These are phyloP conservation scores for Thymelicus lineola DNA, from an alignment of 2,888 invertebrate species.

Conservation along the genomic window DNA sequence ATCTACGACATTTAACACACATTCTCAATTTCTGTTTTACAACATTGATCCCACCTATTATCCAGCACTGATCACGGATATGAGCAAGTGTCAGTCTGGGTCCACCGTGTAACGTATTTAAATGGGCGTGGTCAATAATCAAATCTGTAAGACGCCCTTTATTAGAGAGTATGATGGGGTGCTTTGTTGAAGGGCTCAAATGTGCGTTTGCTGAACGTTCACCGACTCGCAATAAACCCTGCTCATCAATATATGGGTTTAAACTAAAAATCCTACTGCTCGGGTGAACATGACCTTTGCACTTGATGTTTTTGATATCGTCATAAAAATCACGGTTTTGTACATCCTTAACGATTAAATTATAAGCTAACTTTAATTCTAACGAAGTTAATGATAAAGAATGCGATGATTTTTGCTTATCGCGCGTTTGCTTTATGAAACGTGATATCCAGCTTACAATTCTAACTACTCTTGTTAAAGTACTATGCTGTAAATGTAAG, in stretches of 20 bases:
- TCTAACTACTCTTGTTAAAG: constrained; percentile 13
- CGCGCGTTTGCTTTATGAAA: too few relatives aligned
- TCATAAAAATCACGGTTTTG: constrained; percentile 19
- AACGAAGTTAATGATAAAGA: background rate
- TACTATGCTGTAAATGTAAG: constrained; percentile 22
- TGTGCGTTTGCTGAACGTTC: constrained; percentile 26
- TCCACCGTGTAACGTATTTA: constrained; percentile 19
- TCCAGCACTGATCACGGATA: too few relatives aligned
- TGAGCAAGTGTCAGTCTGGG: too few relatives aligned
- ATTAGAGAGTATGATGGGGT: too few relatives aligned
- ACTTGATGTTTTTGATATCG: constrained; percentile 10
- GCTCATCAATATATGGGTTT: constrained; percentile 20
- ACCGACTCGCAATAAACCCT: constrained; percentile 35
- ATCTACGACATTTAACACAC: too few relatives aligned
- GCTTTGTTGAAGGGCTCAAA: too few relatives aligned
- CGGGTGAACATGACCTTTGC: constrained; percentile 16
- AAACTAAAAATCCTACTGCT: constrained; percentile 26
- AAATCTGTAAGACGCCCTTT: constrained; percentile 30
- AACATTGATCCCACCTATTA: too few relatives aligned
- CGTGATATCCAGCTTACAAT: constrained; percentile 32
- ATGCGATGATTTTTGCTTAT: background rate
- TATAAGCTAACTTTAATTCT: constrained; percentile 14
- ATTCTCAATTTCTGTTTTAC: too few relatives aligned
- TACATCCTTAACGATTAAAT: constrained; percentile 21
- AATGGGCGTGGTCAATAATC: constrained; percentile 39